These are phyloP conservation scores for Recurvirostra avosetta DNA, from an alignment of 2,113 vertebrate genomes.

Conservation along the genomic window DNA sequence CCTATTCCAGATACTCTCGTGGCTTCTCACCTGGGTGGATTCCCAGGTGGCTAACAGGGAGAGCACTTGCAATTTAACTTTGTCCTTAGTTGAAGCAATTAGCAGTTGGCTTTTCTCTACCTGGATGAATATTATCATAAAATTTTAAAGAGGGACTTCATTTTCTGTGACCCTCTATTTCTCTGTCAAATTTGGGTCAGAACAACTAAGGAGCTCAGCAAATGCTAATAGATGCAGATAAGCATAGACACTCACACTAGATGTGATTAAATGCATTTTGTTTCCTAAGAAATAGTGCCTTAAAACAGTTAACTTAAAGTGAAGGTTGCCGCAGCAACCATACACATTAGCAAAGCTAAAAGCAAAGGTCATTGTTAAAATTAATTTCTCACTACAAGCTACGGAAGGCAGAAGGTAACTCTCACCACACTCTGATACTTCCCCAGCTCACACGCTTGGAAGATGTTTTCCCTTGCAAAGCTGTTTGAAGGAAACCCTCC, in stretches of 20 bases:
- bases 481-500: neutral
- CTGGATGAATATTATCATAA: neutral
- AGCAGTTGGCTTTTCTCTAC: neutral
- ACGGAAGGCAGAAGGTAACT: neutral
- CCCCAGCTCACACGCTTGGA: neutral
- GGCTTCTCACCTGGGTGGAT: neutral
- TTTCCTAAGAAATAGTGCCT: neutral
- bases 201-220: neutral
- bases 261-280: neutral
- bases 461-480: neutral
- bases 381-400: slow-evolving; percentile 22
- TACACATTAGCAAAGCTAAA: slow-evolving; percentile 29
- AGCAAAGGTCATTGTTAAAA: slow-evolving; percentile 42
- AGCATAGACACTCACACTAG: neutral
- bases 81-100: neutral
- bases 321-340: slow-evolving; percentile 39
- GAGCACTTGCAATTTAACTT: neutral
- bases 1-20: neutral
- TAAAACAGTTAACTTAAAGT: slow-evolving; percentile 9
- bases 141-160: neutral
- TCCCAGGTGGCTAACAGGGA: neutral
- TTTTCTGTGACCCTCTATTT: neutral
- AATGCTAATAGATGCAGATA: neutral
- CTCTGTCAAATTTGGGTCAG: neutral
- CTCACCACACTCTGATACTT: neutral